phyloP scores from a whole-genome alignment of 2,797 vertebrate genomes.

The Astyanax mexicanus region DNA sequence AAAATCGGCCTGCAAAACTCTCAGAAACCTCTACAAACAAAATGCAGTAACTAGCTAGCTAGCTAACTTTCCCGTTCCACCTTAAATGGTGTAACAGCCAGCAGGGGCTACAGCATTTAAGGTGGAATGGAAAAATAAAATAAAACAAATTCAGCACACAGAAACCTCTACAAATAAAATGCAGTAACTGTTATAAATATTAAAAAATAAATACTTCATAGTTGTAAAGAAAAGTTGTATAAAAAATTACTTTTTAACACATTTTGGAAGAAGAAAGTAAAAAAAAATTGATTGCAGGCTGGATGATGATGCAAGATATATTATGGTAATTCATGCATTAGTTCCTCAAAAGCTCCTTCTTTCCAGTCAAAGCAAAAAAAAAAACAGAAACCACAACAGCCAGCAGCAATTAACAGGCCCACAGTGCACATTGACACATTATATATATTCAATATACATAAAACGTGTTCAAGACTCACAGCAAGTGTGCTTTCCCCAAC shows the following conservation, averaged over 20 bases:
- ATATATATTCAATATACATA: too few species aligned
- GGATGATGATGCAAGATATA: neutral
- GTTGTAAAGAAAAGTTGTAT: too few species aligned
- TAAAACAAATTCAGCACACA: too few species aligned
- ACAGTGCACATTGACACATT: too few species aligned
- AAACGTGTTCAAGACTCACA: constrained; percentile 85
- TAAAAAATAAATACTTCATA: neutral
- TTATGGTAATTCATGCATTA: neutral
- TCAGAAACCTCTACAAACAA: neutral
- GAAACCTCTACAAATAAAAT: neutral
- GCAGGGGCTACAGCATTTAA: too few species aligned
- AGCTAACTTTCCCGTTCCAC: too few species aligned
- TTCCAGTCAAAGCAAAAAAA: neutral
- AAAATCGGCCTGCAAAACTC: too few species aligned
- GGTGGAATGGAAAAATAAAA: too few species aligned
- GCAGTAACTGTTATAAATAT: neutral
- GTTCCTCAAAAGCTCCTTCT: neutral
- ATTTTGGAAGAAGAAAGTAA: too few species aligned
- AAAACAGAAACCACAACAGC: neutral
- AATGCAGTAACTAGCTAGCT: neutral
- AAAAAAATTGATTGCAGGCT: too few species aligned
- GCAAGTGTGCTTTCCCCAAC: constrained; percentile 97
- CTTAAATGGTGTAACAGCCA: too few species aligned
- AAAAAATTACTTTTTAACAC: neutral
- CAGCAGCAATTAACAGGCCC: constrained; percentile 6